Conservation (phyloP, 1,140 invertebrate genomes). For the Sarcophaga bullata region DNA sequence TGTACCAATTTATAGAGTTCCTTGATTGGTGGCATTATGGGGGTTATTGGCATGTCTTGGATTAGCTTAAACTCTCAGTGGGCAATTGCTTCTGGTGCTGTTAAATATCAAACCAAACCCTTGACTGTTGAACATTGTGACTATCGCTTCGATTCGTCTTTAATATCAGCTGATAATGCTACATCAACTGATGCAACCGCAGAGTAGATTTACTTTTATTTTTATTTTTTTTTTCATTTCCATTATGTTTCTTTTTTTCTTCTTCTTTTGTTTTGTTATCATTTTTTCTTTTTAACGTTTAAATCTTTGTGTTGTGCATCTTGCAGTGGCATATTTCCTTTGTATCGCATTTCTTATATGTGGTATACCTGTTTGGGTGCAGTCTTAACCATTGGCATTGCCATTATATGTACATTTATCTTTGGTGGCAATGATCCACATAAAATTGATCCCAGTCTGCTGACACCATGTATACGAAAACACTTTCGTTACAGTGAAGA, state of each 20-base stretch:
- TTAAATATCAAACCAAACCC: slow-evolving; percentile 73
- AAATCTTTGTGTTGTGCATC: not conserved
- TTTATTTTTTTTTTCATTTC: not conserved
- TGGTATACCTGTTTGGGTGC: slow-evolving; percentile 76
- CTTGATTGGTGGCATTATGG: slow-evolving; percentile 74
- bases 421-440: slow-evolving; percentile 59
- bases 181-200: slow-evolving; percentile 41
- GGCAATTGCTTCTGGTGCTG: slow-evolving; percentile 72
- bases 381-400: slow-evolving; percentile 68
- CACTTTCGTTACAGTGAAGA: slow-evolving; percentile 47
- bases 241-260: not conserved
- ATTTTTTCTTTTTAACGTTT: not conserved
- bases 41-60: slow-evolving; percentile 79
- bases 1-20: slow-evolving; percentile 75
- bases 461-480: slow-evolving; percentile 62
- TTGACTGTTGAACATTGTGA: slow-evolving; percentile 77
- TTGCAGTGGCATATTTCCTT: slow-evolving; percentile 68
- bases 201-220: slow-evolving; percentile 45
- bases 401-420: slow-evolving; percentile 66
- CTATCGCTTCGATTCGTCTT: slow-evolving; percentile 66
- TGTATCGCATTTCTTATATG: slow-evolving; percentile 75
- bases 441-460: slow-evolving; percentile 52
- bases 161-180: slow-evolving; percentile 23
- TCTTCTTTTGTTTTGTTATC: not conserved
- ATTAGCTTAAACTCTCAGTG: slow-evolving; percentile 83